These are phyloP conservation scores for Dasyurus viverrinus DNA, from an alignment of 2,113 vertebrate species.

Conservation along the genomic window DNA sequence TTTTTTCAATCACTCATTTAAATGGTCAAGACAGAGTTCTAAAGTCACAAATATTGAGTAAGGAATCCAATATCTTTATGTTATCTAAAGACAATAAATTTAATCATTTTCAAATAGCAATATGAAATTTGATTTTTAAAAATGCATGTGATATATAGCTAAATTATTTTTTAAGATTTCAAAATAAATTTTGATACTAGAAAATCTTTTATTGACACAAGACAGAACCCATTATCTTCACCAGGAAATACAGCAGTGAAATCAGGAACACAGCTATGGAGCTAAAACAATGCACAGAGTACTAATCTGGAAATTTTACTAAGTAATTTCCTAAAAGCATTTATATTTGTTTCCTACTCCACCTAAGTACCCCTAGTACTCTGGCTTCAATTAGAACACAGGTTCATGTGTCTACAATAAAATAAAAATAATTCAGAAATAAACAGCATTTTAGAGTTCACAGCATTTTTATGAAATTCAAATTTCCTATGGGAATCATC, in stretches of 20 bases:
- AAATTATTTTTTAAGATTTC: background rate
- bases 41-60: background rate
- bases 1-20: background rate
- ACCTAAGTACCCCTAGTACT: background rate
- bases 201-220: background rate
- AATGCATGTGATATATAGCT: background rate
- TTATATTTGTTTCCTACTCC: background rate
- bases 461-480: background rate
- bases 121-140: background rate
- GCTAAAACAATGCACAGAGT: background rate
- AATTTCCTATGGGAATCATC: background rate
- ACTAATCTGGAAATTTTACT: background rate
- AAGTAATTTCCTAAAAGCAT: background rate
- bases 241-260: background rate
- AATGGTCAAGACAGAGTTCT: background rate
- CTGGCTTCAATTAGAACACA: background rate
- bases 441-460: background rate
- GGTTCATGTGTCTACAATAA: background rate
- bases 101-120: background rate
- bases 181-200: background rate
- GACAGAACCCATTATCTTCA: background rate
- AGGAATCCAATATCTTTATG: background rate
- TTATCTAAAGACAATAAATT: background rate
- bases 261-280: background rate
- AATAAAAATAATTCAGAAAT: background rate